Evolutionary conservation across 92 coral and sea anemone species (phyloP).

Genomic region (Galaxea fascicularis): DNA sequence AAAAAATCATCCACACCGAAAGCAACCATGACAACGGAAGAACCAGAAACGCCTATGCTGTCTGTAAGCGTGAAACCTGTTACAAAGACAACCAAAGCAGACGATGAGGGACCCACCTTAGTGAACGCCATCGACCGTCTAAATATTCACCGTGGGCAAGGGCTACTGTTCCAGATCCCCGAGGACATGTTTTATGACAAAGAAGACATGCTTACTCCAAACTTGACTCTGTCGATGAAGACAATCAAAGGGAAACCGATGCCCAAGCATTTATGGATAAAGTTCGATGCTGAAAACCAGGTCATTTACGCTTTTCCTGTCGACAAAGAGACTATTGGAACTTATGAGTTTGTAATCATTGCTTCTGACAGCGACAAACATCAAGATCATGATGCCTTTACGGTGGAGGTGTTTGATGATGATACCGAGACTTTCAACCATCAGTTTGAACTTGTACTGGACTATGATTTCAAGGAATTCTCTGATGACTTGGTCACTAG

Average conservation of each 20-base stretch:
- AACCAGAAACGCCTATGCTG: conserved; percentile 8
- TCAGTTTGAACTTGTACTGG: conserved; percentile 47
- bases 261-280: conserved; percentile 70
- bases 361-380: conserved; percentile 72
- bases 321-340: conserved; percentile 42
- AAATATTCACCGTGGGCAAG: conserved; percentile 61
- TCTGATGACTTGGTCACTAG: conserved; percentile 61
- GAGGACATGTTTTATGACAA: conserved; percentile 75
- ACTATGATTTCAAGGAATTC: conserved; percentile 52
- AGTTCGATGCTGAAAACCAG: conserved; percentile 64
- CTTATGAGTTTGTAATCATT: conserved; percentile 58
- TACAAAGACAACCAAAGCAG: neutral
- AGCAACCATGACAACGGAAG: neutral
- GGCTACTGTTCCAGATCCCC: conserved; percentile 67
- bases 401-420: conserved; percentile 53
- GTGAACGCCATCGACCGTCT: conserved; percentile 51
- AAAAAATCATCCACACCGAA: neutral
- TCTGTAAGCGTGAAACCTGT: neutral
- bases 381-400: conserved; percentile 45
- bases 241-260: conserved; percentile 51
- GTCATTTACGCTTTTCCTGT: conserved; percentile 75
- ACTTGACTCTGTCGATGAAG: conserved; percentile 72
- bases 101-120: neutral
- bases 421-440: conserved; percentile 36
- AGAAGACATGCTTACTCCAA: conserved; percentile 83